Base-by-base conservation (phyloP, 2,888 invertebrate genomes). In the Dryomyza anilis region DNA sequence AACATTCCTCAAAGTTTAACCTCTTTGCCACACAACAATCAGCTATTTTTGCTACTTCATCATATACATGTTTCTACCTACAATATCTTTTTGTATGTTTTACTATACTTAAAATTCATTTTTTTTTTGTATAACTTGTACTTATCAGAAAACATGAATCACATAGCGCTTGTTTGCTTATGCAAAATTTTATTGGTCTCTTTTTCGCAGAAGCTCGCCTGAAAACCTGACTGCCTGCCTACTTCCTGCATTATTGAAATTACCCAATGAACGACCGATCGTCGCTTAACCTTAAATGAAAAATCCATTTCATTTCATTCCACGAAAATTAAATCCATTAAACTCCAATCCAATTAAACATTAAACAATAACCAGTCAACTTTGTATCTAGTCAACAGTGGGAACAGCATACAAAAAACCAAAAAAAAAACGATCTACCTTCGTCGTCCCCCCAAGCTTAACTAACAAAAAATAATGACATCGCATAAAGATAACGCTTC, bases 401-500 rank as follows among this genome's bases (percentile, higher is more conserved):
- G 30, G 27, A 12, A 21, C 55, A 33, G 6, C 36, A 29, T n/a
- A 2, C 43, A n/a, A 27, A 12, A 16, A 19, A 21, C 46, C 23
- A 27, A 29, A 6, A 23, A 27, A 1, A 52, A n/a, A n/a, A 29
- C 52, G 8, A 52, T 10, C 2, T 19, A 8, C 2, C 19, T 6
- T 43, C 19, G 16, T 16, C n/a, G 43, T 43, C 43, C 43, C 16
- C n/a, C n/a, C n/a, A n/a, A 16, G 43, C 6, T 43, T 16, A 16
- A 16, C n/a, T 43, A 16, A 5, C 6, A 43, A 10, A n/a, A n/a
- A 43, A 25, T 39, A 52, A 52, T 60, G 60, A 60, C 52, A 50
- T 52, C 10, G 27, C 52, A 52, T 60, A 60, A 60, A 60, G 60
- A 60, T 60, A 60, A 50, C 60, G 36, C 48, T 50, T 16, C 60